A percentile compares a stretch with the other conserved stretches of the same genome.
These are phyloP conservation scores for Centruroides sculpturatus DNA, from an alignment of 1,140 invertebrate genomes.

Conservation along the genomic window DNA sequence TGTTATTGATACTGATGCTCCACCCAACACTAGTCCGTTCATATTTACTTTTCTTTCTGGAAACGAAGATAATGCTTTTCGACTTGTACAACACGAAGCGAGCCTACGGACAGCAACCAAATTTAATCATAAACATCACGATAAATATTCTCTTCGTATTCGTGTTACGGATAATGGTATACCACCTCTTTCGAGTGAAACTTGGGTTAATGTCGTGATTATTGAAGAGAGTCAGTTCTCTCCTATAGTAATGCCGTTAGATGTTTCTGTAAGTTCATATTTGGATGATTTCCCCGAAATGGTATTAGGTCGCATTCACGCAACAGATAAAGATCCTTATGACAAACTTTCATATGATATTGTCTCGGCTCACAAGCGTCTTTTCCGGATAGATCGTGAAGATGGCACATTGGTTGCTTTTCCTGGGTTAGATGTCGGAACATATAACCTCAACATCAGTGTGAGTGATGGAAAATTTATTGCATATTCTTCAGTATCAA, in stretches of 20 bases:
- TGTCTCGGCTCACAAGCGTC: constrained; percentile 36
- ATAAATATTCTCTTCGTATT: constrained; percentile 66
- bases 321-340: constrained; percentile 80
- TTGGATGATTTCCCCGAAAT: constrained; percentile 84
- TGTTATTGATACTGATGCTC: constrained; percentile 70
- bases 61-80: constrained; percentile 70
- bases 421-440: constrained; percentile 68
- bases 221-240: constrained; percentile 91
- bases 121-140: constrained; percentile 71
- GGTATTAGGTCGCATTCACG: constrained; percentile 70
- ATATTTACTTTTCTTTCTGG: constrained; percentile 73
- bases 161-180: constrained; percentile 88
- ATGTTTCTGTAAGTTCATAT: constrained; percentile 74
- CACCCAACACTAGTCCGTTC: constrained; percentile 76
- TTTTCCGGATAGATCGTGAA: constrained; percentile 62
- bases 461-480: constrained; percentile 44
- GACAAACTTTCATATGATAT: constrained; percentile 70
- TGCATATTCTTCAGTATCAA: constrained; percentile 25
- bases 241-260: constrained; percentile 71
- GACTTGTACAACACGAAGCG: constrained; percentile 64
- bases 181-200: constrained; percentile 74
- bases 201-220: constrained; percentile 65
- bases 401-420: constrained; percentile 66
- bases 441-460: constrained; percentile 67
- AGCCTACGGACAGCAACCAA: constrained; percentile 66